phyloP scores from a whole-genome alignment of 1,140 invertebrate species.

The Drosophila paulistorum region DNA sequence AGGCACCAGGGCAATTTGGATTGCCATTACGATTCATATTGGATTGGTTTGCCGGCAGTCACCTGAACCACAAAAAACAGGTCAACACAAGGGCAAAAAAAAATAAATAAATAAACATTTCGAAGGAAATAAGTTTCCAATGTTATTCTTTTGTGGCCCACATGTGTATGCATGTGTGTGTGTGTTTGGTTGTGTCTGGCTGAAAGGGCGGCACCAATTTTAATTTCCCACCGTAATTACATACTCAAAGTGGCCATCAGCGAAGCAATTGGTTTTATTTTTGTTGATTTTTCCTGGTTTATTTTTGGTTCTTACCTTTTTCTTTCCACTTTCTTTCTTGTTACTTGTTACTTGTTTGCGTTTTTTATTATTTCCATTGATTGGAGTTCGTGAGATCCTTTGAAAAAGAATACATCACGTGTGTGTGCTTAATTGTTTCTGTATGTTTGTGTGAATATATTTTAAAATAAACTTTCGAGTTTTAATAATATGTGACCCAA shows the following conservation, averaged over 20 bases:
- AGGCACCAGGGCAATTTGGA: background rate
- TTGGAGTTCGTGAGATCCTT: slow-evolving; percentile 26
- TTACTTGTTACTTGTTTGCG: slow-evolving; percentile 7
- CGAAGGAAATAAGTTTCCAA: slow-evolving; percentile 5
- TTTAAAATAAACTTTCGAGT: slow-evolving; percentile 4
- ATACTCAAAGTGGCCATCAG: slow-evolving; percentile 58
- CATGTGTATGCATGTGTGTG: slow-evolving; percentile 19
- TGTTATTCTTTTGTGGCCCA: slow-evolving; percentile 12
- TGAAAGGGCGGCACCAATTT: slow-evolving; percentile 59
- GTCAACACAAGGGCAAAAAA: slow-evolving; percentile 7
- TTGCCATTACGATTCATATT: background rate
- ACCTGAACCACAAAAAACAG: slow-evolving; percentile 6
- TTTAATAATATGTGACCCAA: background rate
- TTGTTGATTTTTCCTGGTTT: slow-evolving; percentile 28
- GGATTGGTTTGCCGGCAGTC: background rate
- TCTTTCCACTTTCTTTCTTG: slow-evolving; percentile 16
- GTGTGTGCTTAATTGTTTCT: background rate
- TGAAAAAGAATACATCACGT: background rate
- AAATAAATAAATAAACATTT: background rate
- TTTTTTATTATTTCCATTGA: slow-evolving; percentile 27
- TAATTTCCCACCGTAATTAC: slow-evolving; percentile 69
- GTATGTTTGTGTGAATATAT: background rate
- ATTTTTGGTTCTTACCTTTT: slow-evolving; percentile 27
- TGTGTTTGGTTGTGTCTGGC: slow-evolving; percentile 4
- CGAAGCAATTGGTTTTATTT: slow-evolving; percentile 51